Conservation (phyloP, 2,888 invertebrate genomes). For the Pinctada fucata region DNA sequence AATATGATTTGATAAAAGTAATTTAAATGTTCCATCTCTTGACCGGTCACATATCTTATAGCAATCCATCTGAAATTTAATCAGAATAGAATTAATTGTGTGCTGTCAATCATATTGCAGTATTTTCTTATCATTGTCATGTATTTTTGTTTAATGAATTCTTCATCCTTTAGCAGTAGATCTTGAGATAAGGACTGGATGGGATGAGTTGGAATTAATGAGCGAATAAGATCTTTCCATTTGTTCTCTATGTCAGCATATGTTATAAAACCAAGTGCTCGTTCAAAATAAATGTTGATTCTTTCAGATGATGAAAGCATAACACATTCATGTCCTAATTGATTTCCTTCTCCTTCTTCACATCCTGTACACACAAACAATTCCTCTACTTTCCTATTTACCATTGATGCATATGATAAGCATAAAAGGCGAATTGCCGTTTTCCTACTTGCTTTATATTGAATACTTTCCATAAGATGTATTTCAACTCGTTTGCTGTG, state of each 20-base stretch:
- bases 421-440: background rate
- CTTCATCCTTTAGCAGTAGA: background rate
- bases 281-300: background rate
- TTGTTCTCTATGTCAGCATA: background rate
- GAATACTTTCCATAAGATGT: background rate
- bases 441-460: background rate
- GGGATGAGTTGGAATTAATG: background rate
- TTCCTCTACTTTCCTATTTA: background rate
- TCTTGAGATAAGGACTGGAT: background rate
- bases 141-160: background rate
- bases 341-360: background rate
- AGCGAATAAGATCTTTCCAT: background rate
- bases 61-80: background rate
- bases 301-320: background rate
- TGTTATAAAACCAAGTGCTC: background rate
- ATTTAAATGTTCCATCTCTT: background rate
- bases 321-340: background rate
- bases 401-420: background rate
- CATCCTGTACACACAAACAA: background rate
- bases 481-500: background rate
- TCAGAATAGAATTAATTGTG: background rate
- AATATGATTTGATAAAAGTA: background rate
- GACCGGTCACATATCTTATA: background rate
- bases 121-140: background rate
- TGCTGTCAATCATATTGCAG: background rate